Percentiles rank a stretch among this genome's conserved stretches.
Conservation (phyloP, 2,113 vertebrate species). For the Sula dactylatra region DNA sequence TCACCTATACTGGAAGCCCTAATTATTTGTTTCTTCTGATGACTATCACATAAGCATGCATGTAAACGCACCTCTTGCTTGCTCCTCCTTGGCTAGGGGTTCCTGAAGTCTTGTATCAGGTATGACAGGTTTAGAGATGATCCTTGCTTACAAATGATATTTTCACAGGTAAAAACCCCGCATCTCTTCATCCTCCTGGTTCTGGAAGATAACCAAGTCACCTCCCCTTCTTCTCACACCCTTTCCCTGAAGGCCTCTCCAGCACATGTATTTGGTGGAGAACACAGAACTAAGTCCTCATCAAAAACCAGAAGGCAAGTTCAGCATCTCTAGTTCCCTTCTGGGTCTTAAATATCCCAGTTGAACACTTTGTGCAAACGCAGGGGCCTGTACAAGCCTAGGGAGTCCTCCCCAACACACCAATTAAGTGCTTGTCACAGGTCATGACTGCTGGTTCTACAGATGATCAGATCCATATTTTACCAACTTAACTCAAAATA, state of each 20-base stretch:
- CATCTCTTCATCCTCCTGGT: neutral
- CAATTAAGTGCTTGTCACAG: neutral
- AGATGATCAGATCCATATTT: neutral
- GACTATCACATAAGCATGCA: neutral
- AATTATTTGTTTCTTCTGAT: neutral
- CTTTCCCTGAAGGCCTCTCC: neutral
- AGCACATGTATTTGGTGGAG: neutral
- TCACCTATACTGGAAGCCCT: neutral
- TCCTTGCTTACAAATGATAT: neutral
- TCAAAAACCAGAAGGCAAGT: neutral
- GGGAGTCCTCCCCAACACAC: neutral
- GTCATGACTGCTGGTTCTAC: neutral
- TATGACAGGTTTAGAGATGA: neutral
- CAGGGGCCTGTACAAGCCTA: neutral
- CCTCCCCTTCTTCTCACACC: neutral
- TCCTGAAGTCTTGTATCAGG: neutral
- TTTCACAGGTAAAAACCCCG: neutral
- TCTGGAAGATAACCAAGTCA: neutral
- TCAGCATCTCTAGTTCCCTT: neutral
- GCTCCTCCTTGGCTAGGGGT: neutral
- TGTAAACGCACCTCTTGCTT: fast-evolving
- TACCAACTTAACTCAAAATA: neutral
- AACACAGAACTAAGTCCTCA: neutral
- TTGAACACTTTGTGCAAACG: neutral
- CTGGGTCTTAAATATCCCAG: neutral